Evolutionary conservation across 2,797 vertebrate genomes (phyloP).

Genomic region (Spatula clypeata): DNA sequence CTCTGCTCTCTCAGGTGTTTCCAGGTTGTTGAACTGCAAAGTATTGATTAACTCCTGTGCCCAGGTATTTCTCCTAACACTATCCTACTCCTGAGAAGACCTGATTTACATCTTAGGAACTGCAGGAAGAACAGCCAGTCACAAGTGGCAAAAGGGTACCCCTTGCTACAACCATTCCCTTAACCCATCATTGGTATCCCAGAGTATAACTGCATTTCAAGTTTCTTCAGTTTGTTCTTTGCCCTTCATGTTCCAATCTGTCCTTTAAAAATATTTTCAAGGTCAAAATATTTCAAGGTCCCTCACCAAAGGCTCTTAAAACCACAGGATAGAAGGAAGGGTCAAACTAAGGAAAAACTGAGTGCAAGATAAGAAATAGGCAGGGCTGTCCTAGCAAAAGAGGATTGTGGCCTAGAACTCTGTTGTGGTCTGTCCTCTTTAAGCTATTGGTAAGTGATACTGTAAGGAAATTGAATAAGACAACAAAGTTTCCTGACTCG

Average conservation of each 20-base stretch:
- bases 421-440: not conserved
- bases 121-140: not conserved
- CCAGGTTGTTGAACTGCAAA: not conserved
- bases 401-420: not conserved
- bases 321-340: not conserved
- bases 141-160: not conserved
- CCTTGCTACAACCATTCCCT: not conserved
- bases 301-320: not conserved
- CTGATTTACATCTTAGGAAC: rapidly evolving
- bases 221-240: not conserved
- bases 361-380: not conserved
- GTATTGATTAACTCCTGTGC: not conserved
- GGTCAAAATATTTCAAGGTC: not conserved
- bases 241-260: not conserved
- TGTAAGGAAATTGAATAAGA: not conserved
- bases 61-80: not conserved
- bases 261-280: not conserved
- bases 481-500: not conserved
- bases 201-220: not conserved
- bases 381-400: not conserved
- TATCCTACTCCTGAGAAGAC: not conserved
- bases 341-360: not conserved
- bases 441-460: rapidly evolving
- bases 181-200: not conserved
- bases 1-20: not conserved